phyloP scores from a whole-genome alignment of 2,888 invertebrate species.

The Epinotia nisella region DNA sequence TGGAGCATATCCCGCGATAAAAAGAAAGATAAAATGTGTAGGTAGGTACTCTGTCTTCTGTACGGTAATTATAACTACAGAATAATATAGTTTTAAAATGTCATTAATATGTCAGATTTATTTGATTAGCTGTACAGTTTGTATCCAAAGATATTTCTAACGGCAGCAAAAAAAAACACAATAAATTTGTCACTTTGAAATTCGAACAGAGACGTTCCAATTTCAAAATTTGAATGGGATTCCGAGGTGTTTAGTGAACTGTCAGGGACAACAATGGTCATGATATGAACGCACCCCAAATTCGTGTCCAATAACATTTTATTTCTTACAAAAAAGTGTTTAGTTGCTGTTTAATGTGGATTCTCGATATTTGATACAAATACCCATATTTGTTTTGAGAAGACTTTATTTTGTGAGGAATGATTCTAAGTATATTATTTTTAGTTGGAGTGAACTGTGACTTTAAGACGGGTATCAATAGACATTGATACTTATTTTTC shows the following conservation, averaged over 20 bases:
- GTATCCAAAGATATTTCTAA: constrained; percentile 18
- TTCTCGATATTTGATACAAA: constrained; percentile 33
- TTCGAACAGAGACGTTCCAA: constrained; percentile 68
- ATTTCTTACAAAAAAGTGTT: constrained; percentile 53
- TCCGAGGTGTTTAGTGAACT: constrained; percentile 69
- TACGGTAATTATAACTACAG: constrained; percentile 3
- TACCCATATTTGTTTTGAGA: constrained; percentile 26
- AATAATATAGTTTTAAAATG: constrained; percentile 8
- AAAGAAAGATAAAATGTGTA: neutral
- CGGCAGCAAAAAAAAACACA: constrained; percentile 31
- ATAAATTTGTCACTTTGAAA: constrained; percentile 48
- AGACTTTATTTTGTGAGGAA: neutral
- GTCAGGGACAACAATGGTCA: constrained; percentile 67
- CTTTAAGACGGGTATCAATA: neutral
- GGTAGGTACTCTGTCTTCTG: neutral
- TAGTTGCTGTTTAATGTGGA: constrained; percentile 43
- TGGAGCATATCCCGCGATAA: neutral
- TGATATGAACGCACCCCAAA: constrained; percentile 60
- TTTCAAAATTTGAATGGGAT: constrained; percentile 59
- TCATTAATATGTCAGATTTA: constrained; percentile 25
- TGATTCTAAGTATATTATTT: neutral
- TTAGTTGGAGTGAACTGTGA: neutral
- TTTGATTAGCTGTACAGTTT: constrained; percentile 30
- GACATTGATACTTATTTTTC: neutral
- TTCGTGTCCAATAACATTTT: constrained; percentile 71